Evolutionary conservation across 2,888 invertebrate species (phyloP).

Genomic region (Apantesis nais): DNA sequence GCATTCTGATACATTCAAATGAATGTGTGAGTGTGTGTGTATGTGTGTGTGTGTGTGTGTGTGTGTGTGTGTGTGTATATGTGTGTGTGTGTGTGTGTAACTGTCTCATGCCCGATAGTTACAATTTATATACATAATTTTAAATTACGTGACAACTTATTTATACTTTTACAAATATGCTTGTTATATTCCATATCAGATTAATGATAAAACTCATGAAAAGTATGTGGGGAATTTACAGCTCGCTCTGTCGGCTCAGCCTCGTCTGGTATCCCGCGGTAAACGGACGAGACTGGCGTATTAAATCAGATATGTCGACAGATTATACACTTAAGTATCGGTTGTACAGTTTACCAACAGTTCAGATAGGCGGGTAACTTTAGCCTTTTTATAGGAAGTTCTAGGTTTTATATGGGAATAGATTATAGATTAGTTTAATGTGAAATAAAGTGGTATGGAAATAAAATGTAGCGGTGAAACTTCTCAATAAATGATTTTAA

Average conservation of each 20-base stretch:
- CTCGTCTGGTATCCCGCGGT: slow-evolving; percentile 28
- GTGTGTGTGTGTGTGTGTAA: neutral
- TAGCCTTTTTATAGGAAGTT: slow-evolving; percentile 9
- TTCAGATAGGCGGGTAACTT: slow-evolving; percentile 5
- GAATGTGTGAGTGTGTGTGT: too few relatives aligned
- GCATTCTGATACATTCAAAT: too few relatives aligned
- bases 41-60: too few relatives aligned
- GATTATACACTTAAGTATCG: slow-evolving; percentile 31
- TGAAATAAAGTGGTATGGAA: neutral
- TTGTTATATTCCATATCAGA: slow-evolving; percentile 5
- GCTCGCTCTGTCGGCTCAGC: slow-evolving; percentile 30
- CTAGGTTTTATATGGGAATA: slow-evolving; percentile 5
- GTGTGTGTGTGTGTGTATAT: too few relatives aligned
- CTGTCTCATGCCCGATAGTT: neutral
- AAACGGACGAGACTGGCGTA: slow-evolving; percentile 28
- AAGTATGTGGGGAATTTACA: slow-evolving; percentile 17
- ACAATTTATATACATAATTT: neutral
- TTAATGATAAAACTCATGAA: slow-evolving; percentile 11
- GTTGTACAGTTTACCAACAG: slow-evolving; percentile 19
- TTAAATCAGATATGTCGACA: slow-evolving; percentile 43
- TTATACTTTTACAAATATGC: slow-evolving; percentile 6
- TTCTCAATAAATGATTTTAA: neutral
- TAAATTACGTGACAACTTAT: slow-evolving; percentile 9
- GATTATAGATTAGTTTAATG: slow-evolving; percentile 4
- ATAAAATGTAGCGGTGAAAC: neutral